A percentile compares a stretch with the other conserved stretches of the same genome.
phyloP scores from a whole-genome alignment of 1,140 invertebrate genomes.

The Scaptodrosophila lebanonensis region DNA sequence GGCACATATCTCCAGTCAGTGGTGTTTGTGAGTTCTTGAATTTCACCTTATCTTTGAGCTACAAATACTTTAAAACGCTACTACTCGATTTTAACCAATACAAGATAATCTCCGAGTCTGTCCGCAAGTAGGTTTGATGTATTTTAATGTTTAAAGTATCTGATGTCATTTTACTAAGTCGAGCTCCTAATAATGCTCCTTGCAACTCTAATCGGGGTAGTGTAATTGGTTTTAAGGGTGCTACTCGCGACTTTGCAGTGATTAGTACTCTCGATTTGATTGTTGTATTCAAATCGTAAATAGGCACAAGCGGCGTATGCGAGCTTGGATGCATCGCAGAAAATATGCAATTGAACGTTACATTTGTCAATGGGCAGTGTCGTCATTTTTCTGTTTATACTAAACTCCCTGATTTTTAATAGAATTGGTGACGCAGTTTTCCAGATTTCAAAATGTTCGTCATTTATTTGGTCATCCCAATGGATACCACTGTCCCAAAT shows the following conservation, averaged over 20 bases:
- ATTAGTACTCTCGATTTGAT: background rate
- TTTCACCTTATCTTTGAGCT: too few relatives aligned
- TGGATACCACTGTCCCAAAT: conserved; percentile 20
- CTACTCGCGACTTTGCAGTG: conserved; percentile 5
- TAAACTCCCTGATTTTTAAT: too few relatives aligned
- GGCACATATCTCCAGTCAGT: conserved; percentile 44
- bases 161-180: conserved; percentile 1
- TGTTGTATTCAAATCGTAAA: conserved; percentile 3
- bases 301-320: conserved; percentile 20
- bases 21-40: too few relatives aligned
- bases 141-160: background rate
- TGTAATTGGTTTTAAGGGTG: conserved; percentile 11
- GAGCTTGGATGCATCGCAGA: conserved; percentile 11
- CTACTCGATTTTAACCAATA: conserved; percentile 9
- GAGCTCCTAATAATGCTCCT: background rate
- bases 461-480: conserved; percentile 10
- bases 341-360: conserved; percentile 12
- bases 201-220: conserved; percentile 9
- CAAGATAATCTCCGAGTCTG: conserved; percentile 2
- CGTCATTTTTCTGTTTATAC: too few relatives aligned
- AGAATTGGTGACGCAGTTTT: too few relatives aligned
- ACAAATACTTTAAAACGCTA: conserved; percentile 22
- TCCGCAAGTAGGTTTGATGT: conserved; percentile 6
- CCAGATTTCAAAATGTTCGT: too few relatives aligned
- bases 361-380: background rate